A percentile compares a stretch with the other conserved stretches of the same genome.
Conservation (phyloP, 30 jellyfish, hydroid and myxozoan genomes). For the Cassiopea andromeda region DNA sequence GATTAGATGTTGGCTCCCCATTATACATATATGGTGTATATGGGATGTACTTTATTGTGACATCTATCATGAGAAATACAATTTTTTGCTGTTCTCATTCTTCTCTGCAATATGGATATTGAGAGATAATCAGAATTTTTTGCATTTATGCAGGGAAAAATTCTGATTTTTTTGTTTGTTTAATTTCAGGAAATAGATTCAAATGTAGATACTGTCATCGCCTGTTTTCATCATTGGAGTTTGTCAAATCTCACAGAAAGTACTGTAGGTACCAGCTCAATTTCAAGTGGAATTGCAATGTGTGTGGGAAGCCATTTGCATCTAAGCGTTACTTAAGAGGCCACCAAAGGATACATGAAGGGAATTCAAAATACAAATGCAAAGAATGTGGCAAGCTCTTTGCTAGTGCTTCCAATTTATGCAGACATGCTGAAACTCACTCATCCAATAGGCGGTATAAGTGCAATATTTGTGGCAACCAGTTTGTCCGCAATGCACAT, state of each 20-base stretch:
- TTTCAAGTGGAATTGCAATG: constrained; percentile 49
- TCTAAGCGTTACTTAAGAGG: constrained; percentile 56
- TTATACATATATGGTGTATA: too few relatives aligned
- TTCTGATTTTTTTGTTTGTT: neutral
- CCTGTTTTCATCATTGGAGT: constrained; percentile 43
- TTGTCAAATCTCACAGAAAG: constrained; percentile 39
- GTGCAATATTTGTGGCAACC: constrained; percentile 44
- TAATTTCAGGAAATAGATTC: constrained; percentile 34
- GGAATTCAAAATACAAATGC: constrained; percentile 66
- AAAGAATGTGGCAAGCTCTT: constrained; percentile 51
- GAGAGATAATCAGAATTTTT: too few relatives aligned
- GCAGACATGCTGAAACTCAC: constrained; percentile 54
- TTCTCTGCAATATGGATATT: too few relatives aligned
- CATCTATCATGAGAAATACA: too few relatives aligned
- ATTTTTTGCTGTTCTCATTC: too few relatives aligned
- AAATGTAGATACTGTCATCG: constrained; percentile 52
- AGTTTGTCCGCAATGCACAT: constrained; percentile 64
- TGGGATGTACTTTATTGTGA: too few relatives aligned
- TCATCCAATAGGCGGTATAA: constrained; percentile 33
- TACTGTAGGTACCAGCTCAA: constrained; percentile 50
- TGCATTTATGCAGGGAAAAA: neutral
- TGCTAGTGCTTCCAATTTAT: constrained; percentile 67
- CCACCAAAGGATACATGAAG: constrained; percentile 52
- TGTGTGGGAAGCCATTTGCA: constrained; percentile 71
- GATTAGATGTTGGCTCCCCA: too few relatives aligned